A percentile compares a stretch with the other conserved stretches of the same genome.
Conservation (phyloP, 2,113 vertebrate species). For the Theropithecus gelada region DNA sequence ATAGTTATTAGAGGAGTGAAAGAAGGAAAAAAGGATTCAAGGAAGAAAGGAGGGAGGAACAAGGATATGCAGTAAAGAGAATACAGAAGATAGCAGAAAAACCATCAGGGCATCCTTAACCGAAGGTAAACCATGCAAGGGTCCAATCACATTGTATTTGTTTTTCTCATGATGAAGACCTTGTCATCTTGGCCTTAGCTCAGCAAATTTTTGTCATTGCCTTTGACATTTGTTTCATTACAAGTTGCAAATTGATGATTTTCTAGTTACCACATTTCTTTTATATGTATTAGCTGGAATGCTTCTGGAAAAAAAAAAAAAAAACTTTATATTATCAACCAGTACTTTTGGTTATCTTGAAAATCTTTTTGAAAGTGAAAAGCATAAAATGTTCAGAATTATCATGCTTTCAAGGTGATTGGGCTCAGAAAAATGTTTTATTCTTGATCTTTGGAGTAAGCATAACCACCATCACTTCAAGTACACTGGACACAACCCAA, state of each 20-base stretch:
- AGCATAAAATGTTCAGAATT: background rate
- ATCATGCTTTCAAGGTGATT: background rate
- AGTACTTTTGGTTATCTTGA: background rate
- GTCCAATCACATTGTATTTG: accelerated
- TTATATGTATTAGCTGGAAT: background rate
- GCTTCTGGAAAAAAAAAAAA: background rate
- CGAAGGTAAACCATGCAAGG: background rate
- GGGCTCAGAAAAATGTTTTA: background rate
- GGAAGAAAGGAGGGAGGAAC: background rate
- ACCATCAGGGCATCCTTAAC: accelerated
- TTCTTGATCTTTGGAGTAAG: background rate
- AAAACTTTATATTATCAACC: background rate
- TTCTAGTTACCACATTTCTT: background rate
- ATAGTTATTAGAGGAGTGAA: background rate
- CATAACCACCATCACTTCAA: background rate
- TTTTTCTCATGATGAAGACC: background rate
- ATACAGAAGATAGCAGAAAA: background rate
- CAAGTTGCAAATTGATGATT: background rate
- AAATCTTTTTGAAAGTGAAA: background rate
- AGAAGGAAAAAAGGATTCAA: background rate
- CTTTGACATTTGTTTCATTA: background rate
- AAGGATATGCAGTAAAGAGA: background rate
- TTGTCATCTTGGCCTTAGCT: background rate
- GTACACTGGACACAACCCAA: background rate
- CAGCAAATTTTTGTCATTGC: background rate